Evolutionary conservation across 2,113 vertebrate species (phyloP).

Genomic region (Smithornis capensis): DNA sequence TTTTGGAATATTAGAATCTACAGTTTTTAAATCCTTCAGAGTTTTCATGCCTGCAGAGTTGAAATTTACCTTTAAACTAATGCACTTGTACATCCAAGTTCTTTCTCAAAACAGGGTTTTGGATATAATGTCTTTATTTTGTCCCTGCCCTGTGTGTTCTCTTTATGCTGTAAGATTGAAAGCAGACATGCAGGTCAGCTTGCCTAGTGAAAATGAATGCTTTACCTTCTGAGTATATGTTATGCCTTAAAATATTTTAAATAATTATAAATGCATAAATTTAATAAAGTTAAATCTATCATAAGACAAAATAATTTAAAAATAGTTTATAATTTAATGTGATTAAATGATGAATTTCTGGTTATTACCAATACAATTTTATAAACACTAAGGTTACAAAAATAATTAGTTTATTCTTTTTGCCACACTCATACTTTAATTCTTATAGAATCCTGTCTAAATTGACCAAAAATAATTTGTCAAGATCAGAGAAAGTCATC

Average conservation of each 20-base stretch:
- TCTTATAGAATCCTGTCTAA: background rate
- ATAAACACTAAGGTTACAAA: background rate
- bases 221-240: background rate
- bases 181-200: background rate
- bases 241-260: background rate
- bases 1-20: background rate
- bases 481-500: background rate
- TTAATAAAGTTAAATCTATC: background rate
- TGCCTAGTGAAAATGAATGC: background rate
- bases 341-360: background rate
- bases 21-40: background rate
- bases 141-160: fast-evolving
- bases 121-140: background rate
- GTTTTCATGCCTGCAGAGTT: background rate
- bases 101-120: background rate
- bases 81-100: background rate
- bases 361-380: background rate
- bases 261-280: background rate
- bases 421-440: background rate
- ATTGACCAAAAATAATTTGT: background rate
- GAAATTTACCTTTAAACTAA: background rate
- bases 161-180: background rate
- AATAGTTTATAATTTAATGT: background rate
- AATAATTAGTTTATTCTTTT: background rate
- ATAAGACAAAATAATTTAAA: background rate